Conservation (phyloP, 2,113 vertebrate genomes). For the Platichthys stellatus region DNA sequence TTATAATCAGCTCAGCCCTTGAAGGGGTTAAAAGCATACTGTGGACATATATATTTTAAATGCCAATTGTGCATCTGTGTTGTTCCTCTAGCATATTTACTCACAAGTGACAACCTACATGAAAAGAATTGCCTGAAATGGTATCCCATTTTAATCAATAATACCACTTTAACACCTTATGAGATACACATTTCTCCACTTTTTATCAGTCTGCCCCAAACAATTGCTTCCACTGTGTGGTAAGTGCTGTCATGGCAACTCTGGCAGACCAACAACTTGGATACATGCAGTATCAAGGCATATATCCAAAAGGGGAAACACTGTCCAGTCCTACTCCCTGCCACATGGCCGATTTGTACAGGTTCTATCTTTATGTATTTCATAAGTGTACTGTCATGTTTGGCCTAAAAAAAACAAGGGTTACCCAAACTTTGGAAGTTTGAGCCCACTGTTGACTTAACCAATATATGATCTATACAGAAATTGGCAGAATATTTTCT, state of each 20-base stretch:
- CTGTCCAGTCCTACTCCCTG: slow-evolving; percentile 21
- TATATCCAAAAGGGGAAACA: slow-evolving; percentile 57
- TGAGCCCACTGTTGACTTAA: neutral
- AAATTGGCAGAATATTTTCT: neutral
- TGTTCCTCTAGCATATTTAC: too few relatives aligned
- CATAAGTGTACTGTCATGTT: neutral
- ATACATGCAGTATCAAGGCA: slow-evolving; percentile 55
- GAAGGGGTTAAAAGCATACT: too few relatives aligned
- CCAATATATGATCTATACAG: neutral
- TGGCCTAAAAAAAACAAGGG: neutral
- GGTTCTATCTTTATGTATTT: slow-evolving; percentile 4
- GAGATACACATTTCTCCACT: slow-evolving; percentile 11
- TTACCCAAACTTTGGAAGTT: slow-evolving; percentile 2
- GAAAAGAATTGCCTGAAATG: too few relatives aligned
- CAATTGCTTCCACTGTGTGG: slow-evolving; percentile 50
- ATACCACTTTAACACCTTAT: too few relatives aligned
- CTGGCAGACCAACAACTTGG: slow-evolving; percentile 43
- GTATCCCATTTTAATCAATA: too few relatives aligned
- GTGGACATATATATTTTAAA: neutral
- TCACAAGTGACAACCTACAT: too few relatives aligned
- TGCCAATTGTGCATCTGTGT: neutral
- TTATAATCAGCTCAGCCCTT: too few relatives aligned
- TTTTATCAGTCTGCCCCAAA: slow-evolving; percentile 19
- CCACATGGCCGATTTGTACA: slow-evolving; percentile 12
- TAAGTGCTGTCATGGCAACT: slow-evolving; percentile 68